phyloP scores from a whole-genome alignment of 2,797 vertebrate species.

The Anguilla marmorata region DNA sequence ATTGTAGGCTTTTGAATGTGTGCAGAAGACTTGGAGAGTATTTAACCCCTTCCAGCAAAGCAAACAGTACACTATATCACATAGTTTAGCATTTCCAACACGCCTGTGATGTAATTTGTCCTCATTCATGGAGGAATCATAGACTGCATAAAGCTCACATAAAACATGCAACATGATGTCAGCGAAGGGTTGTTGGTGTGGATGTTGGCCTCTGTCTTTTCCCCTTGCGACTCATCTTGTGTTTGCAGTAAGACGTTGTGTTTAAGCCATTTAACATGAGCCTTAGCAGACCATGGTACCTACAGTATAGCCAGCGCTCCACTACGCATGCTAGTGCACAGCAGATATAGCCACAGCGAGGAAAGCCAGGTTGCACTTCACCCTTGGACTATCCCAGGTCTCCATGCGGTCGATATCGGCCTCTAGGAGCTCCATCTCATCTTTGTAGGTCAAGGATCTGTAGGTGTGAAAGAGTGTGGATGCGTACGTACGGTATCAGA shows the following conservation, averaged over 20 bases:
- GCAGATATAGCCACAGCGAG: not conserved
- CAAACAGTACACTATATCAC: constrained; percentile 20
- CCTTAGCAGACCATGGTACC: not conserved
- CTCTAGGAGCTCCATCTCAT: not conserved
- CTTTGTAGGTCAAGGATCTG: not conserved
- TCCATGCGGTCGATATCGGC: not conserved
- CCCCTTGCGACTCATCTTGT: not conserved
- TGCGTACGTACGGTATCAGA: not conserved
- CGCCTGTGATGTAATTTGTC: not conserved
- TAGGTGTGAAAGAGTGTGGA: not conserved
- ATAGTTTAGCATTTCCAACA: not conserved
- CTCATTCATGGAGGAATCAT: not conserved
- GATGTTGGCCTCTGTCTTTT: not conserved
- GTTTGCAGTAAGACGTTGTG: not conserved
- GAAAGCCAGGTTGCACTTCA: not conserved
- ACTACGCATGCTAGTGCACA: not conserved
- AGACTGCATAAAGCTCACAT: not conserved
- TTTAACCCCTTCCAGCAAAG: constrained; percentile 60
- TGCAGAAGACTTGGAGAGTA: constrained; percentile 61
- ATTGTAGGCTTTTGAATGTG: constrained; percentile 77
- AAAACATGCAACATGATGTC: not conserved
- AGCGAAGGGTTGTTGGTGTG: not conserved
- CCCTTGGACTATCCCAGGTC: not conserved
- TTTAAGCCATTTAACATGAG: not conserved
- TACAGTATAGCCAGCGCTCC: no score